phyloP scores from a whole-genome alignment of 2,888 invertebrate genomes.

The Xestia rhomboidea region DNA sequence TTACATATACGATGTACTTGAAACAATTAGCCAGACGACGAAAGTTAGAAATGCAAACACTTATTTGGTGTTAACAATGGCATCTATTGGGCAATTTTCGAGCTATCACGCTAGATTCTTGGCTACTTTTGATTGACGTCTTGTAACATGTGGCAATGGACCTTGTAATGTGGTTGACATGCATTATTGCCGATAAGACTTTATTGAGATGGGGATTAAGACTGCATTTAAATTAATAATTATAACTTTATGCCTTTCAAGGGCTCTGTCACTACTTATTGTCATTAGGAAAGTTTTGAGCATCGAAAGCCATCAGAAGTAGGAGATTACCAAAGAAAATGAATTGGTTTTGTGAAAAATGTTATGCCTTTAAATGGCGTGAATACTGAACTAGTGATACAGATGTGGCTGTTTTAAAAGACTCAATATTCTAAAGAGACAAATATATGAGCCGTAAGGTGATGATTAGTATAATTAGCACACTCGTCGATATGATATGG shows the following conservation, averaged over 20 bases:
- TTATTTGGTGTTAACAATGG: constrained; percentile 24
- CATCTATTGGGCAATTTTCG: constrained; percentile 27
- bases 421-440: not conserved
- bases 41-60: constrained; percentile 45
- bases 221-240: not conserved
- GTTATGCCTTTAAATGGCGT: not conserved
- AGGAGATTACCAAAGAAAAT: not conserved
- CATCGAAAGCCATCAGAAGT: not conserved
- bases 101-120: constrained; percentile 13
- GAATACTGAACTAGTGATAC: not conserved
- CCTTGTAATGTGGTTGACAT: constrained; percentile 38
- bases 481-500: not conserved
- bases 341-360: not conserved
- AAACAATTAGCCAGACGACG: constrained; percentile 11
- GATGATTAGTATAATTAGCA: not conserved
- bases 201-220: constrained; percentile 5
- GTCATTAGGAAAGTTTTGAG: not conserved
- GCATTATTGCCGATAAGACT: constrained; percentile 1
- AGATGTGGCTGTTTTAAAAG: not conserved
- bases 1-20: constrained; percentile 21
- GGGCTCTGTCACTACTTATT: constrained; percentile 1
- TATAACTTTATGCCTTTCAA: not conserved
- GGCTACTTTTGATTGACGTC: constrained; percentile 25
- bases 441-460: not conserved
- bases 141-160: constrained; percentile 12